These are phyloP conservation scores for Ganaspis brasiliensis DNA, from an alignment of 2,888 invertebrate genomes.

Conservation along the genomic window DNA sequence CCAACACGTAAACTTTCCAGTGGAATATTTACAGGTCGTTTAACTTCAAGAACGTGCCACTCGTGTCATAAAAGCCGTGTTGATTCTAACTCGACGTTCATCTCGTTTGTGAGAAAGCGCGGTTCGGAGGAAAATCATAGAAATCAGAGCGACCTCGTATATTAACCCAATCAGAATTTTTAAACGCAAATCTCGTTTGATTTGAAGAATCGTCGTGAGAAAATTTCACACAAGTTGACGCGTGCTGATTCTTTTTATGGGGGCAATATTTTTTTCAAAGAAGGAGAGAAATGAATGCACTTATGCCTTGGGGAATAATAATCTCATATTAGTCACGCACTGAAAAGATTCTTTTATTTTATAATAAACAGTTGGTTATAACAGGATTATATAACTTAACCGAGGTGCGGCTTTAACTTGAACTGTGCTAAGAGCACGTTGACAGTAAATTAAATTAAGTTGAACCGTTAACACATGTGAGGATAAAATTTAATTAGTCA, in stretches of 20 bases:
- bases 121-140: conserved; percentile 1
- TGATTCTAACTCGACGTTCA: conserved; percentile 40
- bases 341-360: no score
- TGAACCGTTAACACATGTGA: no score
- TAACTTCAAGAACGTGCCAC: conserved; percentile 39
- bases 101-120: conserved; percentile 36
- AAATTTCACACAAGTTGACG: neutral
- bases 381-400: no score
- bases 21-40: conserved; percentile 27
- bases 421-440: no score
- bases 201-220: conserved; percentile 28
- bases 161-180: conserved; percentile 29
- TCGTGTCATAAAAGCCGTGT: conserved; percentile 37
- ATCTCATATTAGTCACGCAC: no score
- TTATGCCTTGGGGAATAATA: no score
- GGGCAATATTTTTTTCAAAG: no score
- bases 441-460: no score
- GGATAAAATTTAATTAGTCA: neutral
- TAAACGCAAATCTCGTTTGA: neutral
- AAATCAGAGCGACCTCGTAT: conserved; percentile 11
- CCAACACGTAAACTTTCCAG: conserved; percentile 11
- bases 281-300: no score
- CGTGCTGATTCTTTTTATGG: no score
- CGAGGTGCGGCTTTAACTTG: no score
- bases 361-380: no score